Percentiles rank a stretch among this genome's conserved stretches.
These are phyloP conservation scores for Melanargia galathea DNA, from an alignment of 2,888 invertebrate genomes.

Conservation along the genomic window DNA sequence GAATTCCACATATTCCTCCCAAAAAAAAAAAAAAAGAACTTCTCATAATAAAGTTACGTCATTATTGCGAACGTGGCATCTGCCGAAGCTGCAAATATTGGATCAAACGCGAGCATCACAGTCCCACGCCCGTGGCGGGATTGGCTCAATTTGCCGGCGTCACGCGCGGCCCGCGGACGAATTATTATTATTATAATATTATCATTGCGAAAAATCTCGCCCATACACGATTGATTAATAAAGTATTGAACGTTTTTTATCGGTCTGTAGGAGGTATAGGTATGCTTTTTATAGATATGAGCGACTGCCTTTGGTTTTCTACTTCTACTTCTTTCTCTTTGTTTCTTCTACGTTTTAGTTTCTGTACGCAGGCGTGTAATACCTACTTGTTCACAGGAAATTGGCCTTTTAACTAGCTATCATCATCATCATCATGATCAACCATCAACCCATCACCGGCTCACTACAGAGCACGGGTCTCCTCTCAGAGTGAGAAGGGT, in stretches of 20 bases:
- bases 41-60: conserved; percentile 40
- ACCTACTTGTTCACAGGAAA: too few relatives aligned
- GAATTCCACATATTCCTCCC: background rate
- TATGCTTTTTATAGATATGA: background rate
- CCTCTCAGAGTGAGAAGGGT: too few relatives aligned
- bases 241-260: conserved; percentile 17
- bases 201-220: conserved; percentile 44
- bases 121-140: conserved; percentile 61
- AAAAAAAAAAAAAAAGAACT: conserved; percentile 14
- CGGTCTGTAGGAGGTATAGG: background rate
- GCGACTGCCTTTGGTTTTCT: too few relatives aligned
- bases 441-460: too few relatives aligned
- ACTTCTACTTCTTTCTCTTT: too few relatives aligned
- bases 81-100: conserved; percentile 65
- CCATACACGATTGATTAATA: conserved; percentile 25
- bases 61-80: conserved; percentile 42
- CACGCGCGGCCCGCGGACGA: conserved; percentile 55
- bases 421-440: too few relatives aligned
- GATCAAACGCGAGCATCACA: conserved; percentile 54
- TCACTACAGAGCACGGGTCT: too few relatives aligned
- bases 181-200: conserved; percentile 49
- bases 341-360: too few relatives aligned
- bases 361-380: too few relatives aligned
- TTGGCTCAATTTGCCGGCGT: conserved; percentile 68
- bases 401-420: too few relatives aligned